Evolutionary conservation across 2,888 invertebrate genomes (phyloP), one percentile per base, ranked within the genome.

Genomic region (Aproaerema taeniolella): DNA sequence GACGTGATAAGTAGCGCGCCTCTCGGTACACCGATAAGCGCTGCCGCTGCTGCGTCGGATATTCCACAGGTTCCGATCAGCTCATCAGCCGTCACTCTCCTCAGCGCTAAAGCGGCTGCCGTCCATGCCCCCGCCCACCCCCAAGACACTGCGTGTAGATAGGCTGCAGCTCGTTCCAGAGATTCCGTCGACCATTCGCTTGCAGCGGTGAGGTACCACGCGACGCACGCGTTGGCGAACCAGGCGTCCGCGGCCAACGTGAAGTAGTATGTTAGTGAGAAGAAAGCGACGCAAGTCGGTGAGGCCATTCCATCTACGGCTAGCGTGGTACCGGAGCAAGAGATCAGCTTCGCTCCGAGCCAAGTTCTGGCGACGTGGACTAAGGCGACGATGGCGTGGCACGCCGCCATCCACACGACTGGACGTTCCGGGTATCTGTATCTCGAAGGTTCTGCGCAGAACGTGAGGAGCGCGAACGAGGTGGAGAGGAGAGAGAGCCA

Each of bases 131-230:
- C 92, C 0, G 96, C 95, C 55, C 95, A 90, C 43, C 94, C 94
- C 96, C 97, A 97, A 1, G 96, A 93, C 1, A 92, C 90, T 1
- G 94, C 91, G 75, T 97, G 97, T 50, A 96, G 91, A 58, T 95
- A 92, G 11, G 94, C 92, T 0, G 95, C 93, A 16, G 95, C 92
- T 34, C 93, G 91, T 72, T 95, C 95, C 38, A 97, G 89, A 1
- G 96, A 95, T 76, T 97, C 97, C 42, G 95, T 95, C 15, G 95
- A 95, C 97, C 97, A 97, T 67, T 96, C 95, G 67, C 95, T 93
- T 31, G 95, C 94, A 0, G 96, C 95, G 2, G 95, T 94, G 34
- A 97, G 88, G 64, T 95, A 94, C 94, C 96, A 97, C 41, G 96
- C 95, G 34, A 95, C 89, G 45, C 95, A 93, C 37, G 97, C 90